These are phyloP conservation scores for Spodoptera picta DNA, from an alignment of 2,888 invertebrate genomes.

Conservation along the genomic window DNA sequence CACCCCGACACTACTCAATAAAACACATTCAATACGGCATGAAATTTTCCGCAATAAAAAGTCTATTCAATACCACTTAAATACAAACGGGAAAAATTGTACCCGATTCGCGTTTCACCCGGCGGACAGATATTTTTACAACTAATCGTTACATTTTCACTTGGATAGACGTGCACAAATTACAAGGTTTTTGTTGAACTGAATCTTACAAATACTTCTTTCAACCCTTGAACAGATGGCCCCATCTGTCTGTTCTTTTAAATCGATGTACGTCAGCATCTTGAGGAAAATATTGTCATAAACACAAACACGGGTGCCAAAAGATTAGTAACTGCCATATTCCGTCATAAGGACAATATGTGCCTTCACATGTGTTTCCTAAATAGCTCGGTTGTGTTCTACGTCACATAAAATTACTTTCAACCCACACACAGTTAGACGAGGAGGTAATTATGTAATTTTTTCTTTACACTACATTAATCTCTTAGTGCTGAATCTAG, in stretches of 20 bases:
- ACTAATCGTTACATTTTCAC: slow-evolving; percentile 27
- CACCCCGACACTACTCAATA: slow-evolving; percentile 27
- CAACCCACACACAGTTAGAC: background rate
- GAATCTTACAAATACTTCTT: slow-evolving; percentile 17
- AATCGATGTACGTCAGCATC: background rate
- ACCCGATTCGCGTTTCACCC: slow-evolving; percentile 14
- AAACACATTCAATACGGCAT: slow-evolving; percentile 25
- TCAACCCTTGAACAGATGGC: slow-evolving; percentile 11
- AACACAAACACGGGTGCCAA: slow-evolving; percentile 8
- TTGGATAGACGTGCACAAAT: slow-evolving; percentile 34
- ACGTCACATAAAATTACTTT: background rate
- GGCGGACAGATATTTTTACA: slow-evolving; percentile 26
- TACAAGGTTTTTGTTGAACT: slow-evolving; percentile 30
- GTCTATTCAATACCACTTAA: slow-evolving; percentile 27
- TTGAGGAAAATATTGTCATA: slow-evolving; percentile 21
- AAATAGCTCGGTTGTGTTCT: background rate
- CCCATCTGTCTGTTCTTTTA: background rate
- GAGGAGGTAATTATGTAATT: background rate
- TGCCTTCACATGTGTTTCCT: background rate
- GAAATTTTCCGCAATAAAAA: slow-evolving; percentile 23
- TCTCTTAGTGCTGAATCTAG: slow-evolving; percentile 8
- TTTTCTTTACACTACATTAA: slow-evolving; percentile 9
- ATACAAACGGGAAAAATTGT: slow-evolving; percentile 29
- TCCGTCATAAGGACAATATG: slow-evolving; percentile 1
- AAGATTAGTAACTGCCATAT: slow-evolving; percentile 17